Base-by-base conservation (phyloP, 2,888 invertebrate species). In the Macrosoma leucophasiata region DNA sequence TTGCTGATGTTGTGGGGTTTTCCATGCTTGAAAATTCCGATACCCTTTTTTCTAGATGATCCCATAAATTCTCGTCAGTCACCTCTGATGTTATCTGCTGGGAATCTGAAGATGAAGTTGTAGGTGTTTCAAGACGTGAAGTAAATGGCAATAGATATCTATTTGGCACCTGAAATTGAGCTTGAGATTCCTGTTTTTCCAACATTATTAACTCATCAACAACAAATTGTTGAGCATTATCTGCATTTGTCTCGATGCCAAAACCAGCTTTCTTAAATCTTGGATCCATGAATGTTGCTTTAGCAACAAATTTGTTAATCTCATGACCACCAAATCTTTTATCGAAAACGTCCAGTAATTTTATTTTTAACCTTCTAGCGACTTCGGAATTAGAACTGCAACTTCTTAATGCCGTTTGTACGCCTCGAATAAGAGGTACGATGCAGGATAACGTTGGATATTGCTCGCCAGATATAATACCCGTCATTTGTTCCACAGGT, bases 401-500 rank as follows among this genome's bases (percentile, higher is more conserved):
- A n/a, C n/a, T n/a, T n/a, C n/a, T n/a, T n/a, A n/a, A n/a, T n/a
- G n/a, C n/a, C n/a, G n/a, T n/a, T n/a, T n/a, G n/a, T n/a, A n/a
- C n/a, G n/a, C n/a, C n/a, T n/a, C n/a, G n/a, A n/a, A n/a, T n/a
- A n/a, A n/a, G 36, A 14, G 42, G 38, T 20, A 39, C 23, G 5
- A 36, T 31, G 27, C 33, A 22, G 13, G 42, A 42, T 26, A 42
- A 11, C n/a, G 38, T 42, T 31, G 33, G 33, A 39, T 38, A 41
- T 26, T 41, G 14, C 19, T 41, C 27, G 20, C 39, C 44, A 29
- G 44, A 44, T 34, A 44, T 23, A 28, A 36, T 40, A 24, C 22
- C 14, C 25, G 40, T 42, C 27, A 46, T 32, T 40, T 42, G 36
- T 39, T 40, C 36, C 18, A 46, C 27, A 38, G 41, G 42, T 27